Percentiles rank a stretch among this genome's conserved stretches.
These are phyloP conservation scores for Heliconius eleuchia DNA, from an alignment of 1,140 invertebrate genomes.

Conservation along the genomic window DNA sequence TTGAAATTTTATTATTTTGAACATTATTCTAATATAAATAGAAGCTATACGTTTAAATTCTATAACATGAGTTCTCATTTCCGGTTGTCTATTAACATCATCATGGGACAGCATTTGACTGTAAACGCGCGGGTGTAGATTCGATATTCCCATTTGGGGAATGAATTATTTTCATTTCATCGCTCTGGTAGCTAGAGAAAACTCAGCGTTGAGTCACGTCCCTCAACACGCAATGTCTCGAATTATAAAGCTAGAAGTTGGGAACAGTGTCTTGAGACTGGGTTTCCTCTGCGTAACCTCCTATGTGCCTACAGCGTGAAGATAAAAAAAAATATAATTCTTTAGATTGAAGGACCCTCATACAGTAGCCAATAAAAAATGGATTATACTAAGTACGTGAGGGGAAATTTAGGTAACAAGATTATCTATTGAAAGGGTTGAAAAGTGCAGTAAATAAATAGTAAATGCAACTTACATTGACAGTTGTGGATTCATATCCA, in stretches of 20 bases:
- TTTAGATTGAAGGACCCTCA: not conserved
- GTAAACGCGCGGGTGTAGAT: no score
- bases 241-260: no score
- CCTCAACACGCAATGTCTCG: no score
- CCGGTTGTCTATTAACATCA: not conserved
- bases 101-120: no score
- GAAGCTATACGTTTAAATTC: not conserved
- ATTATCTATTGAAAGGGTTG: constrained; percentile 3
- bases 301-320: no score
- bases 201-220: no score
- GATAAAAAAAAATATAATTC: not conserved
- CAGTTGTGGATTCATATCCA: not conserved
- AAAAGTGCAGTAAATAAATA: not conserved
- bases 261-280: no score
- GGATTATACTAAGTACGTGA: not conserved
- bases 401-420: constrained; percentile 2
- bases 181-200: no score
- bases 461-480: not conserved
- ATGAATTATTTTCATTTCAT: no score
- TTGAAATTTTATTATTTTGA: not conserved
- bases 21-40: constrained; percentile 1
- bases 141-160: no score
- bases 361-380: constrained; percentile 6
- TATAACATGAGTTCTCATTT: not conserved
- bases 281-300: no score